Conservation (phyloP, 2,113 vertebrate species). For the Fregata magnificens region DNA sequence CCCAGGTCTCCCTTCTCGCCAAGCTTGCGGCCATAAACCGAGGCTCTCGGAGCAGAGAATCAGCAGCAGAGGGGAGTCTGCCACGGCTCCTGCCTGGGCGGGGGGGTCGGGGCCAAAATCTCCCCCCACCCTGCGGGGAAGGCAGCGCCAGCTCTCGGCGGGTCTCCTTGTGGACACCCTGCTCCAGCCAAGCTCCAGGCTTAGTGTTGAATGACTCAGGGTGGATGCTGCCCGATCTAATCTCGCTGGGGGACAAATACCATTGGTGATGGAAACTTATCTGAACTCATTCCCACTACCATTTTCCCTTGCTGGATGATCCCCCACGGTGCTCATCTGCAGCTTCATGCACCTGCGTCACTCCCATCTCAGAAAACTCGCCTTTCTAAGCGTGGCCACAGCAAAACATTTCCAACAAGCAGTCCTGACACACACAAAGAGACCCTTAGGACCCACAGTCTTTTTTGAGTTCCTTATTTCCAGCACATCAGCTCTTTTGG, state of each 20-base stretch:
- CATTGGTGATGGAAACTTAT: background rate
- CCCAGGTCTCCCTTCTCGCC: background rate
- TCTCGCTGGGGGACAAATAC: background rate
- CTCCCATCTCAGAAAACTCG: background rate
- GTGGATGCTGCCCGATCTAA: background rate
- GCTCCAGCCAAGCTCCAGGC: background rate
- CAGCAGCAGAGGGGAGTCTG: background rate
- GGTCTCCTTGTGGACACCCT: background rate
- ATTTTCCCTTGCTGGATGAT: background rate
- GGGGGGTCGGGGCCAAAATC: background rate
- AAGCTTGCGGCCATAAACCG: background rate
- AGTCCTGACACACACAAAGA: background rate
- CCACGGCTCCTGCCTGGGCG: no score
- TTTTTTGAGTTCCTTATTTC: background rate
- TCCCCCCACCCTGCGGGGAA: background rate
- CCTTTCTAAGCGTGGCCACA: fast-evolving
- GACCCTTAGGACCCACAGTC: background rate
- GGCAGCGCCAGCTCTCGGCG: fast-evolving
- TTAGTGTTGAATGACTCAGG: background rate
- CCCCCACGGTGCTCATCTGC: background rate
- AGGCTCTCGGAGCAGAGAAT: background rate
- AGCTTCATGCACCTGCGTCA: background rate
- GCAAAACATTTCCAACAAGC: background rate
- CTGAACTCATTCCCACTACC: background rate
- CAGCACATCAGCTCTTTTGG: background rate